Evolutionary conservation across 1,140 invertebrate genomes (phyloP).

Genomic region (Magallana gigas): DNA sequence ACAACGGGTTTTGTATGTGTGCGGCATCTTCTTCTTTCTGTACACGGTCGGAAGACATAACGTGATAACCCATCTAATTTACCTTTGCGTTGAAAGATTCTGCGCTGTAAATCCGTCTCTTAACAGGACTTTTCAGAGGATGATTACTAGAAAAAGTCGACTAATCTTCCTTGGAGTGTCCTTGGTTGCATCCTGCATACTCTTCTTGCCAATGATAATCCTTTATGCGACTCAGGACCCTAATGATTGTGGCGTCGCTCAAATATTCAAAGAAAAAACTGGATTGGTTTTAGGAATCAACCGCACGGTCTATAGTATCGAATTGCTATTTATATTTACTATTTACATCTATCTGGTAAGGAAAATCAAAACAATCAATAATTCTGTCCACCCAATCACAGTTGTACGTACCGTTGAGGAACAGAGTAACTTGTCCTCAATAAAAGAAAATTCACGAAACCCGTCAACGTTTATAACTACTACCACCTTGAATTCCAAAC

Average conservation of each 20-base stretch:
- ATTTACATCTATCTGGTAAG: background rate
- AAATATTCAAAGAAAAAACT: background rate
- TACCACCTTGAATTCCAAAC: background rate
- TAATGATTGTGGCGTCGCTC: background rate
- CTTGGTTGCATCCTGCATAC: background rate
- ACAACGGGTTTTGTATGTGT: background rate
- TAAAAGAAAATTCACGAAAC: background rate
- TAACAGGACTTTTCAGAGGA: background rate
- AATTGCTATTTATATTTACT: background rate
- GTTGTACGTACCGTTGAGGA: background rate
- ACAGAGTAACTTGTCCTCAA: background rate
- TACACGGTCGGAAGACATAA: background rate
- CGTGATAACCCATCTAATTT: background rate
- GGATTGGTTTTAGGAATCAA: background rate
- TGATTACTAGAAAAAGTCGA: conserved; percentile 12
- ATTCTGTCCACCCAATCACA: background rate
- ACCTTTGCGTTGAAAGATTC: conserved; percentile 1
- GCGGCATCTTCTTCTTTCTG: background rate
- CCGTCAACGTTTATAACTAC: background rate
- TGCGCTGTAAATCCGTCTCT: background rate
- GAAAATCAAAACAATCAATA: background rate
- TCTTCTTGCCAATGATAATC: background rate
- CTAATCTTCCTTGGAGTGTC: background rate
- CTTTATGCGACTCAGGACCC: background rate
- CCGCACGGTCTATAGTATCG: background rate